Conservation (phyloP, 2,113 vertebrate genomes). For the Nothoprocta pentlandii region DNA sequence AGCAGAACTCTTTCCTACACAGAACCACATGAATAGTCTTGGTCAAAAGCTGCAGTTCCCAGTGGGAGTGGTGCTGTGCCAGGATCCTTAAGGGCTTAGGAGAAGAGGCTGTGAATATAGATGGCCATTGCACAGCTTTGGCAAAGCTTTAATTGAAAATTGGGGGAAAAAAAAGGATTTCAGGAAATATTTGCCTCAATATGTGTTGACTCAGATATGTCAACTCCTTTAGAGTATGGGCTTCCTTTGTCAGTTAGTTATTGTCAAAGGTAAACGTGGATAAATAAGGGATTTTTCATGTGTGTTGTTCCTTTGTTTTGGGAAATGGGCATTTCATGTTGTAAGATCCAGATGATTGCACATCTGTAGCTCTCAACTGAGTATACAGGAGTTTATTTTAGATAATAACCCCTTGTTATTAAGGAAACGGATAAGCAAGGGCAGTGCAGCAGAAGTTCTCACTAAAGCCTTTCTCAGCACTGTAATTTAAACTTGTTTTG, state of each 20-base stretch:
- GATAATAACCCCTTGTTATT: not conserved
- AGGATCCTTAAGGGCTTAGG: not conserved
- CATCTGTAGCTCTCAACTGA: not conserved
- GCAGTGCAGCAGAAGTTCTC: not conserved
- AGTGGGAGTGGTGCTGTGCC: not conserved
- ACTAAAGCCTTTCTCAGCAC: not conserved
- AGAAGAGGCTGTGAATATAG: not conserved
- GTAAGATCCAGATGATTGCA: not conserved
- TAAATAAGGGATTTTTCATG: not conserved
- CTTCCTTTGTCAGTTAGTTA: not conserved
- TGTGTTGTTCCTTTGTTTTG: not conserved
- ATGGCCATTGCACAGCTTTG: not conserved
- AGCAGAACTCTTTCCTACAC: not conserved
- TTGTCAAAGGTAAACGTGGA: not conserved
- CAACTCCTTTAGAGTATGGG: not conserved
- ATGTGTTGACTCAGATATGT: not conserved
- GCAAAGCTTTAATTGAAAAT: not conserved
- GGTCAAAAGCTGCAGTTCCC: constrained; percentile 18
- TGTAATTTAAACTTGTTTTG: not conserved
- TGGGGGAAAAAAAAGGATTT: not conserved
- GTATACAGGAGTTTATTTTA: not conserved
- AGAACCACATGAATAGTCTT: not conserved
- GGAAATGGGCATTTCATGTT: not conserved
- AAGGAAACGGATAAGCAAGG: not conserved
- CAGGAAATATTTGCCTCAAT: not conserved